Evolutionary conservation across 2,888 invertebrate genomes (phyloP), one percentile per base, ranked within the genome.

Genomic region (Drosophila antonietae): DNA sequence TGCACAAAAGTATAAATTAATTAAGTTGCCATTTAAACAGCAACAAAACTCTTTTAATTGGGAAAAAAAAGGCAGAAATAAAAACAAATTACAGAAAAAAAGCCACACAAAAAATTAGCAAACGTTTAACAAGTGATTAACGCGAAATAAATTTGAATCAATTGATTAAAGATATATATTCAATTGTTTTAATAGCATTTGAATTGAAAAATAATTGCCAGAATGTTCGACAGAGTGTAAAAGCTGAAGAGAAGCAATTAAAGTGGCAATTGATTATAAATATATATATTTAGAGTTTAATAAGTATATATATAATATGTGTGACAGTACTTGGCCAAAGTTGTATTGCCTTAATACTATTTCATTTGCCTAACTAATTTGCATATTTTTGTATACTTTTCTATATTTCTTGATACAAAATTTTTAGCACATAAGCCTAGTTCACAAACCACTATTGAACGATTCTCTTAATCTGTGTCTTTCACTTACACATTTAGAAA

Each of bases 1-100:
- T 63, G 62, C 43, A 43, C 57, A 57, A 59, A 67, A 59, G 46
- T 56, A 72, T 73, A 60, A 72, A 63, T 72, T 68, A 72, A 73
- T 73, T 72, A 73, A 73, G 49, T 58, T 63, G 14, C 44, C 53
- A 52, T 62, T 73, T 51, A 39, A 72, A 44, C 47, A 33, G 57
- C 44, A 56, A 53, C 59, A 60, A 53, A 69, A 56, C 18, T 3
- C 14, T 46, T 56, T 44, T 57, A 65, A 65, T 61, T 62, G 41
- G 8, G 10, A 10, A 20, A 56, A 60, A 53, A 35, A 35, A 14
- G 12, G 8, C 4, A 53, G n/a, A 15, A 1, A 49, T 15, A 39
- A 60, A 56, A 41, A 3, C 5, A 5, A 52, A 68, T 49, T 47
- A 23, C n/a, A 55, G 35, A 15, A 20, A 52, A n/a, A 41, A 44